phyloP scores from a whole-genome alignment of 2,888 invertebrate species.

The Ormyrus thymus region DNA sequence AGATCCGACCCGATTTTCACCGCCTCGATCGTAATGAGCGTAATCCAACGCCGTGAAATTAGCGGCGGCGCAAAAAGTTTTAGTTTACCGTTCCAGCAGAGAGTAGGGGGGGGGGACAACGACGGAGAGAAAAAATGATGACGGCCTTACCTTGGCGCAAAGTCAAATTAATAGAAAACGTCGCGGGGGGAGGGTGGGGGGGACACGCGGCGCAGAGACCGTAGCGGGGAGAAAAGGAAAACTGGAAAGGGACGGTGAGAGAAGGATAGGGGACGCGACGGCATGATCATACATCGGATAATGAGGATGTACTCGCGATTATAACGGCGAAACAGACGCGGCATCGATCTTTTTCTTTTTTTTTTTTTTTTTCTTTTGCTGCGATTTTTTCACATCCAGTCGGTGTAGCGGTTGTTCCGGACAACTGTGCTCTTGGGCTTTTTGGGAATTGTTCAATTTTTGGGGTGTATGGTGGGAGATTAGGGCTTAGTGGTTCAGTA shows the following conservation, averaged over 20 bases:
- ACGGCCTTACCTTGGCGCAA: slow-evolving; percentile 15
- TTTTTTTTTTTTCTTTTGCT: slow-evolving; percentile 43
- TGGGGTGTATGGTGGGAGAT: no score
- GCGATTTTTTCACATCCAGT: no score
- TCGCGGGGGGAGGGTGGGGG: slow-evolving; percentile 60
- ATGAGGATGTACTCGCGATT: slow-evolving; percentile 73
- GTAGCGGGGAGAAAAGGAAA: slow-evolving; percentile 55
- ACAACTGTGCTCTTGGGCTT: no score
- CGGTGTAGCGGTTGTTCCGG: no score
- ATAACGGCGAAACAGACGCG: slow-evolving; percentile 58
- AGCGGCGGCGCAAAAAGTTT: slow-evolving; percentile 35
- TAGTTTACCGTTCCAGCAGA: slow-evolving; percentile 26
- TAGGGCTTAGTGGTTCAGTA: no score
- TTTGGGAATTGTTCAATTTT: no score
- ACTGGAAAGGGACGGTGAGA: slow-evolving; percentile 52
- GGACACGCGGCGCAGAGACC: background rate
- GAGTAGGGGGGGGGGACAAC: background rate
- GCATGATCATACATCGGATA: slow-evolving; percentile 62
- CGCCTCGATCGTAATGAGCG: slow-evolving; percentile 18
- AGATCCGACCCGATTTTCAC: background rate
- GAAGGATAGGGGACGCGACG: slow-evolving; percentile 55
- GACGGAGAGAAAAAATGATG: slow-evolving; percentile 10
- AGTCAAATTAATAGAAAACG: slow-evolving; percentile 67
- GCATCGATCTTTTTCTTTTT: slow-evolving; percentile 54
- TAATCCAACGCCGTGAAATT: slow-evolving; percentile 38